These are phyloP conservation scores for Typhlichthys eigenmanni DNA, from an alignment of 2,797 vertebrate genomes.

Conservation along the genomic window DNA sequence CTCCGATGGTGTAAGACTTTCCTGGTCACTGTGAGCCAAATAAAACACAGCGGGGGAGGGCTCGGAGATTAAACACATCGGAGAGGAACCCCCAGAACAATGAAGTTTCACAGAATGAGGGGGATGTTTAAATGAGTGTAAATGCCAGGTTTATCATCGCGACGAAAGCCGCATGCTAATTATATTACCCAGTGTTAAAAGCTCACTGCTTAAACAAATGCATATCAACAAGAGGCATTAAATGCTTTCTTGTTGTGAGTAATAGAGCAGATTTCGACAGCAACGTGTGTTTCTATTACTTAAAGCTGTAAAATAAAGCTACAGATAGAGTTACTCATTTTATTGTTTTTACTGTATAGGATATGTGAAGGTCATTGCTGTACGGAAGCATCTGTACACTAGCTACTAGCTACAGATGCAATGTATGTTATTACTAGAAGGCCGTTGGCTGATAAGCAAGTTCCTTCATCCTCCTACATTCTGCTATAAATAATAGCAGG, in stretches of 20 bases:
- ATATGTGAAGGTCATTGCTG: slow-evolving; percentile 44
- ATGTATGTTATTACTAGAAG: slow-evolving; percentile 72
- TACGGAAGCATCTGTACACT: slow-evolving; percentile 50
- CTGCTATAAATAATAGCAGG: slow-evolving; percentile 72
- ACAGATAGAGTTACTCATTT: no score
- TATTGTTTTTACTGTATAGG: no score
- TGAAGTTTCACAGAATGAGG: slow-evolving; percentile 21
- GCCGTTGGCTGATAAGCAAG: slow-evolving; percentile 69
- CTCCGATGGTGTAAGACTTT: slow-evolving; percentile 60
- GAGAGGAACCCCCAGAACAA: slow-evolving; percentile 59
- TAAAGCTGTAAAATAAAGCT: no score
- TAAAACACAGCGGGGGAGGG: slow-evolving; percentile 48
- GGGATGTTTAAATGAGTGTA: slow-evolving; percentile 21
- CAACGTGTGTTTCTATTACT: slow-evolving; percentile 1
- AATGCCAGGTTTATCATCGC: no score
- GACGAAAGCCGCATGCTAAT: not conserved
- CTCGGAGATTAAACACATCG: slow-evolving; percentile 27
- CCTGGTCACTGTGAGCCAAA: slow-evolving; percentile 62
- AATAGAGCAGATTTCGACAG: slow-evolving; percentile 5
- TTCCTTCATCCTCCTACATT: slow-evolving; percentile 67
- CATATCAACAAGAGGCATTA: slow-evolving; percentile 17
- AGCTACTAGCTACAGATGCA: slow-evolving; percentile 28
- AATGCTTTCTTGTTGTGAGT: slow-evolving; percentile 14
- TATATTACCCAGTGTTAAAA: not conserved
- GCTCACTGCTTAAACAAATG: not conserved